Evolutionary conservation across 1,140 invertebrate species (phyloP), one percentile per base, ranked within the genome.

Genomic region (Nasonia vitripennis): DNA sequence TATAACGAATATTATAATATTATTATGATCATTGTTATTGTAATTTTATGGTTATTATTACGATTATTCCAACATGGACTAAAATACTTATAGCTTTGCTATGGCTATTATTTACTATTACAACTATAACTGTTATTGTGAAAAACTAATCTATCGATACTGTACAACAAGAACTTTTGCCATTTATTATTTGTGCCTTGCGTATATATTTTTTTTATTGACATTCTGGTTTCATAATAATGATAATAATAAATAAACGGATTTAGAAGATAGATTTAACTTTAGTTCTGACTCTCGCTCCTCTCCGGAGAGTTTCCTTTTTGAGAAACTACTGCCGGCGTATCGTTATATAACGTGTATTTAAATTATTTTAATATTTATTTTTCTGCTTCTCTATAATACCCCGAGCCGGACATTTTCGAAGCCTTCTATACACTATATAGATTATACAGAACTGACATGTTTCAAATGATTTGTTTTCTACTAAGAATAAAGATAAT

Each of bases 11-110:
- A 82, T 78, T 70, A 78, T 87, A 83, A 67, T 83, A 78, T 45
- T 85, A 55, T 68, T 88, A 83, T 48, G 75, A 84, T 84, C 81
- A 78, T 86, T 87, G 87, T 89, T 88, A 86, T 86, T 87, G 81
- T 87, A 48, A 82, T 87, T 87, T 86, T 84, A 87, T 45, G 67
- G 73, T 82, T 78, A 80, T 80, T 85, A 85, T 75, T 85, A 82
- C 78, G 31, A 81, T 68, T 78, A 79, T 86, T 86, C 77, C 27
- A 83, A 67, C 45, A 74, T 45, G 74, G 27, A 79, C 55, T 79
- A 86, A 79, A 51, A 77, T 74, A 74, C 27, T 55, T 71, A 48
- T 86, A 86, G 77, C 45, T 74, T 62, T 83, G 78, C 17, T 74
- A 86, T 23, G 62, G 67, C 31, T 62, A 83, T 86, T 86, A 86